A percentile compares a stretch with the other conserved stretches of the same genome.
phyloP scores from a whole-genome alignment of 2,888 invertebrate species.

The Choristoneura rosaceana region DNA sequence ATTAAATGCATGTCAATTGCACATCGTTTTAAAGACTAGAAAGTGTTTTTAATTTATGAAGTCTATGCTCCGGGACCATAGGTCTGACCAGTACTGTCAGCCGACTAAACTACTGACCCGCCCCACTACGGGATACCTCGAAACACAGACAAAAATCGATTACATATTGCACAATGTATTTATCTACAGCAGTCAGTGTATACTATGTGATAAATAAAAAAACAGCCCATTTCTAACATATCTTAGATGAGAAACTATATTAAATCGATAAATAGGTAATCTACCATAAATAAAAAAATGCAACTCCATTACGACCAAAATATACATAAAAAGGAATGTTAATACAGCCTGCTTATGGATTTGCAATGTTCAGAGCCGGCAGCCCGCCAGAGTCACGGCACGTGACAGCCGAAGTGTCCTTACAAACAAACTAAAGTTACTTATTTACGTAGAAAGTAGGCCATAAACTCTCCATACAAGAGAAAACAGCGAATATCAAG shows the following conservation, averaged over 20 bases:
- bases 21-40: conserved; percentile 30
- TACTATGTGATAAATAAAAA: conserved; percentile 55
- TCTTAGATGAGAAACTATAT: conserved; percentile 64
- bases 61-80: conserved; percentile 62
- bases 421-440: conserved; percentile 13
- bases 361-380: conserved; percentile 43
- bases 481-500: conserved; percentile 11
- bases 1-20: conserved; percentile 38
- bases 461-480: conserved; percentile 17
- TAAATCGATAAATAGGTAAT: conserved; percentile 54
- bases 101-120: conserved; percentile 52
- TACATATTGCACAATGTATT: conserved; percentile 63
- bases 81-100: conserved; percentile 34
- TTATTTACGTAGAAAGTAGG: conserved; percentile 8
- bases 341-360: conserved; percentile 58
- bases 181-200: conserved; percentile 63
- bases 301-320: conserved; percentile 52
- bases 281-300: conserved; percentile 68
- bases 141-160: conserved; percentile 52
- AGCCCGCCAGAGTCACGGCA: conserved; percentile 31
- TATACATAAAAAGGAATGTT: conserved; percentile 75
- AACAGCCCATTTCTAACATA: conserved; percentile 77
- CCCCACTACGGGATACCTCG: conserved; percentile 52
- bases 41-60: conserved; percentile 39
- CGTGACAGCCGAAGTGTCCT: conserved; percentile 6